phyloP scores from a whole-genome alignment of 2,797 vertebrate species.

The Pachyuromys duprasi region DNA sequence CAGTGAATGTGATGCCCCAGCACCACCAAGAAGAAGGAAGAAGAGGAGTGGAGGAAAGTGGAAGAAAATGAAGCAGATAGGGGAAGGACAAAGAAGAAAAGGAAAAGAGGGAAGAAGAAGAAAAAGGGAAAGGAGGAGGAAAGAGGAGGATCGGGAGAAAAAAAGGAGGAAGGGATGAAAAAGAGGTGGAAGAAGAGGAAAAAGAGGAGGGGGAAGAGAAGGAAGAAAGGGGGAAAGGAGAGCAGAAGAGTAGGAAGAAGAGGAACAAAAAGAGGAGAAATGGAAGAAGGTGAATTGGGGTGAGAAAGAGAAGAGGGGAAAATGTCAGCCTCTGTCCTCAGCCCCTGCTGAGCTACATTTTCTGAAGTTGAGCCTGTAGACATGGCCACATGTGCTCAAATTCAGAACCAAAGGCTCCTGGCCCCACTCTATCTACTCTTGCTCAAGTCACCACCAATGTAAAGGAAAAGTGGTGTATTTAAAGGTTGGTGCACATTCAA shows the following conservation, averaged over 20 bases:
- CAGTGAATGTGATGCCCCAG: background rate
- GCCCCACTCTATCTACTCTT: background rate
- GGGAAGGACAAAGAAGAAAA: background rate
- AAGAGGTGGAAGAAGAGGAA: too few species aligned
- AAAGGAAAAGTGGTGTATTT: background rate
- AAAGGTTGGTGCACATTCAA: background rate
- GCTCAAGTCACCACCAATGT: background rate
- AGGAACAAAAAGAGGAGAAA: background rate
- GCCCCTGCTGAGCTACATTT: background rate
- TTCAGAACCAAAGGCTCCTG: background rate
- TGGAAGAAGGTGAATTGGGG: too few species aligned
- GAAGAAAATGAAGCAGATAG: background rate
- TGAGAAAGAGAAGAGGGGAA: background rate
- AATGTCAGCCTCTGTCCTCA: background rate
- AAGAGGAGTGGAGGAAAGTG: too few species aligned
- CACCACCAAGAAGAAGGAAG: background rate
- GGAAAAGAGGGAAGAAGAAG: background rate
- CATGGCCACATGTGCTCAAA: background rate
- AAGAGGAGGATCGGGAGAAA: background rate
- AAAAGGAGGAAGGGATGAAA: too few species aligned
- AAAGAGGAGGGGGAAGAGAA: background rate
- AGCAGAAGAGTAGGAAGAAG: background rate
- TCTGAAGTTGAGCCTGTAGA: background rate
- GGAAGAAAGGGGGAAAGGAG: too few species aligned
- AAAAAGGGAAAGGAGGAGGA: background rate